These are phyloP conservation scores for Drusus annulatus DNA, from an alignment of 1,140 invertebrate species.

Conservation along the genomic window DNA sequence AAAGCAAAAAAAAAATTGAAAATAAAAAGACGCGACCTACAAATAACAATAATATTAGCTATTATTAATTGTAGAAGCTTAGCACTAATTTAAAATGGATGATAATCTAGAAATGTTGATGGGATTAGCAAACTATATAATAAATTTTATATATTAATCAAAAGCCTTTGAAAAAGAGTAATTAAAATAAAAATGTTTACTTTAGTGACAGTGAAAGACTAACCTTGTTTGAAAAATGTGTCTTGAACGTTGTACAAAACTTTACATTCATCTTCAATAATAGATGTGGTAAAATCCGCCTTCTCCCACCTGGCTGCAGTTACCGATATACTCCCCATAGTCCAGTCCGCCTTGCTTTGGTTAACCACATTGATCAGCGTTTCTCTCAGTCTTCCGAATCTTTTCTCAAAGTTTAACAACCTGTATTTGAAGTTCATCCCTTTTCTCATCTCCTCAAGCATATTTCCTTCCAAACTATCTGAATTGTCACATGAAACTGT, in stretches of 20 bases:
- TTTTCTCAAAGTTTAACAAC: conserved; percentile 6
- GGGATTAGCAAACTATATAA: too few relatives aligned
- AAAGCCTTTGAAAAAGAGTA: too few relatives aligned
- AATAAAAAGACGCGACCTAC: too few relatives aligned
- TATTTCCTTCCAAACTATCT: conserved; percentile 2
- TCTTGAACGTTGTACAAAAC: neutral
- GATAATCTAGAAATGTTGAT: too few relatives aligned
- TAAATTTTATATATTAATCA: too few relatives aligned
- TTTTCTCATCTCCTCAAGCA: conserved; percentile 7
- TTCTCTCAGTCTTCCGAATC: neutral
- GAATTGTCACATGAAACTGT: conserved; percentile 2
- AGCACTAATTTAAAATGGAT: too few relatives aligned
- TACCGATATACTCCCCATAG: conserved; percentile 5
- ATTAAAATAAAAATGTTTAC: too few relatives aligned
- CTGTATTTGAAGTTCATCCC: neutral
- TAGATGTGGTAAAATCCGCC: neutral
- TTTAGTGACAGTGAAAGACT: neutral
- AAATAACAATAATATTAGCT: too few relatives aligned
- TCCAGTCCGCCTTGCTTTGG: neutral
- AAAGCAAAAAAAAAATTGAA: too few relatives aligned
- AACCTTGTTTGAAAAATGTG: conserved; percentile 10
- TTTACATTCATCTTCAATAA: neutral
- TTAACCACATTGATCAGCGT: neutral
- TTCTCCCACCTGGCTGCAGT: neutral
- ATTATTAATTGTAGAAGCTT: too few relatives aligned